Base-by-base conservation (phyloP, 2,113 vertebrate species). In the Synchiropus splendidus region DNA sequence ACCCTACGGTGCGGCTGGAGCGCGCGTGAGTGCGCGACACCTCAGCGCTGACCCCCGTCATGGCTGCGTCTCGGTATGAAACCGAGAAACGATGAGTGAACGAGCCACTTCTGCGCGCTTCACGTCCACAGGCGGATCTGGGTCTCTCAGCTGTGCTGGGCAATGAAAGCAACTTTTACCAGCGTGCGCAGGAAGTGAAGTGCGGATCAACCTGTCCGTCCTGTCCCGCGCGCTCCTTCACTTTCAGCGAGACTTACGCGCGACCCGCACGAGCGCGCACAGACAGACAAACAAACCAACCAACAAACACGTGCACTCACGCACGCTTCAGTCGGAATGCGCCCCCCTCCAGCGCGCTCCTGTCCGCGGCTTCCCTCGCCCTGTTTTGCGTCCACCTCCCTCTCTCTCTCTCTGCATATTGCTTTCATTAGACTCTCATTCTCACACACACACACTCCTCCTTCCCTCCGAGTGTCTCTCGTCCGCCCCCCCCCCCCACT, bases 401-500 rank as follows among this genome's bases (percentile, higher is more conserved):
- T 37, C 65, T 41, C 41, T 47, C 43, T 40, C 36, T 44, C 41
- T 40, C 42, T 40, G 72, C 77, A 76, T 79, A 79, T 74, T 77
- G 78, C 80, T 81, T 80, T 81, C 81, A 83, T 81, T 83, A 84
- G 52, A 72, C 69, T 50, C 77, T 55, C 80, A 2, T 57, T 33
- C 64, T 32, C 58, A 65, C 78, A 75, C 86, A 70, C 76, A 11
- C 54, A 47, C 66, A 33, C 69, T 33, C 62, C 57, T 45, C 80
- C 81, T 74, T 70, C 79, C 76, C 51, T 77, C 77, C 77, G 74
- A 80, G 81, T 82, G 85, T 84, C 85, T 88, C 86, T 90, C 90
- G 90, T 92, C 89, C 90, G 89, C n/a, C 4, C 21, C 4, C 21
- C 4, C 21, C 88, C 90, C 91, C 90, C 75, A 91, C 89, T 89